These are phyloP conservation scores for Nomada hirtipes DNA, from an alignment of 2,888 invertebrate genomes.

Conservation along the genomic window DNA sequence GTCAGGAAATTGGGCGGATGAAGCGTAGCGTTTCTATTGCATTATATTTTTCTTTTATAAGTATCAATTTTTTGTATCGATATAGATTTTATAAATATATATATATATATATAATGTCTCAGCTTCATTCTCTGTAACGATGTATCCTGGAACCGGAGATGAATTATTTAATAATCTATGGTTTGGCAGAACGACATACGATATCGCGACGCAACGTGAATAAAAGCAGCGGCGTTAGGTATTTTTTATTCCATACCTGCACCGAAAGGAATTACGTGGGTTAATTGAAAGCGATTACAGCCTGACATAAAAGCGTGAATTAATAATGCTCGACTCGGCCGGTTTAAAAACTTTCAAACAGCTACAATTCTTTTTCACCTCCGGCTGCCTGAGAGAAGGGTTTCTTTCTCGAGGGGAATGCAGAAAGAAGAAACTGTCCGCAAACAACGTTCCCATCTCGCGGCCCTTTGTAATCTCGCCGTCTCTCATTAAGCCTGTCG, in stretches of 20 bases:
- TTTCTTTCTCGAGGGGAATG: slow-evolving; percentile 2
- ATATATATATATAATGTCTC: too few relatives aligned
- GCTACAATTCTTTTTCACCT: slow-evolving; percentile 14
- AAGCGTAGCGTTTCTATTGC: too few relatives aligned
- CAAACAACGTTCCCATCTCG: not conserved
- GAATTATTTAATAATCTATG: slow-evolving; percentile 23
- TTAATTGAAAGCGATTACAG: slow-evolving; percentile 38
- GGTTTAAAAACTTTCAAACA: slow-evolving; percentile 25
- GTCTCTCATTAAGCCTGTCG: slow-evolving; percentile 19
- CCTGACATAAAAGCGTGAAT: slow-evolving; percentile 31
- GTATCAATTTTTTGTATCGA: too few relatives aligned
- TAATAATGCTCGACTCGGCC: slow-evolving; percentile 38
- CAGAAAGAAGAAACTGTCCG: not conserved
- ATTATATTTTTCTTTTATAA: too few relatives aligned
- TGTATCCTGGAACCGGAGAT: not conserved
- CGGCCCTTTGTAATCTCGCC: slow-evolving; percentile 11
- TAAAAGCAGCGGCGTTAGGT: slow-evolving; percentile 2
- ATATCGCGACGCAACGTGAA: not conserved
- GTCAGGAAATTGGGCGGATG: too few relatives aligned
- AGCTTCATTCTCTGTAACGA: too few relatives aligned
- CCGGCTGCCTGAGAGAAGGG: not conserved
- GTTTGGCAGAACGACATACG: not conserved
- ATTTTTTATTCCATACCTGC: not conserved
- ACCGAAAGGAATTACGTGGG: slow-evolving; percentile 5
- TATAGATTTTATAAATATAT: too few relatives aligned